A percentile compares a stretch with the other conserved stretches of the same genome.
phyloP scores from a whole-genome alignment of 2,888 invertebrate genomes.

The Anodontia alba region DNA sequence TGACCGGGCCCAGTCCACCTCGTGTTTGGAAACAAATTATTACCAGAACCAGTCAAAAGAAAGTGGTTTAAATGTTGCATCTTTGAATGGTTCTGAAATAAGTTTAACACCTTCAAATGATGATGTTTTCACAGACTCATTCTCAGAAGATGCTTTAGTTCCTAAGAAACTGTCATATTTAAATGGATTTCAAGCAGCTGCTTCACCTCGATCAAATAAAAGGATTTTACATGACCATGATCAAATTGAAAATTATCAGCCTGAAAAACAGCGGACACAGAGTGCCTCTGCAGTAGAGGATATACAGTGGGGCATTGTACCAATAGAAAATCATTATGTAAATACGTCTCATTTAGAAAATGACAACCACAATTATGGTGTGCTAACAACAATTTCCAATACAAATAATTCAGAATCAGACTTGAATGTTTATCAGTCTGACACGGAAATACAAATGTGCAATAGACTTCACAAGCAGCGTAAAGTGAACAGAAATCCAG shows the following conservation, averaged over 20 bases:
- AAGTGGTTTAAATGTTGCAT: conserved; percentile 48
- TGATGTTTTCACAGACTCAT: conserved; percentile 67
- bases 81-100: conserved; percentile 59
- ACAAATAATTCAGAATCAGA: conserved; percentile 43
- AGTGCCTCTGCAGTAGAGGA: conserved; percentile 76
- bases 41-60: conserved; percentile 42
- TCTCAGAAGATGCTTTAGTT: conserved; percentile 28
- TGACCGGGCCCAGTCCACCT: conserved; percentile 40
- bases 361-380: conserved; percentile 53
- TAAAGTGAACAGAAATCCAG: conserved; percentile 34
- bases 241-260: conserved; percentile 21
- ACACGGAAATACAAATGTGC: conserved; percentile 61
- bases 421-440: conserved; percentile 58
- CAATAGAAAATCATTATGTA: conserved; percentile 47
- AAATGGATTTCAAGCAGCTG: conserved; percentile 28
- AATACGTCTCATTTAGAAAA: conserved; percentile 62
- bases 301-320: conserved; percentile 47
- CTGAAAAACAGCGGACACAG: conserved; percentile 65
- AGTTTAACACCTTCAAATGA: conserved; percentile 65
- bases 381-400: conserved; percentile 32
- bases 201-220: conserved; percentile 25
- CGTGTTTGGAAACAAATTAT: conserved; percentile 48
- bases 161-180: conserved; percentile 27
- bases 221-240: conserved; percentile 14
- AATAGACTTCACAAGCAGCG: conserved; percentile 45